Evolutionary conservation across 2,888 invertebrate species (phyloP).

Genomic region (Nymphalis polychloros): DNA sequence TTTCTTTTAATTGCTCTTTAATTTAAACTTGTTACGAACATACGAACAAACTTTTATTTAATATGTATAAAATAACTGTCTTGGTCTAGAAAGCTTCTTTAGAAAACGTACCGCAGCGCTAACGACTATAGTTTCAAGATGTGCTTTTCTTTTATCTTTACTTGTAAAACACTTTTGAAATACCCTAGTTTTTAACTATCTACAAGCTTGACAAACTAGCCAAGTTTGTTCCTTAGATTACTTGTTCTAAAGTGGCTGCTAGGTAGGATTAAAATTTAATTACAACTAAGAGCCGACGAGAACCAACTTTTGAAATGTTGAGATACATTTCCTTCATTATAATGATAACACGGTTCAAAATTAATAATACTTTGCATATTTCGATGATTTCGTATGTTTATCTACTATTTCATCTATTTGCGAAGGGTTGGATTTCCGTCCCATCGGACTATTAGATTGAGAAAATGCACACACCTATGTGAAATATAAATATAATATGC

Average conservation of each 20-base stretch:
- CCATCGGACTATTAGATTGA: no score
- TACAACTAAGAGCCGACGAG: constrained; percentile 36
- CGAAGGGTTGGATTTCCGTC: no score
- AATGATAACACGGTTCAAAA: constrained; percentile 19
- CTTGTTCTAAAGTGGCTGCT: constrained; percentile 24
- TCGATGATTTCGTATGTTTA: no score
- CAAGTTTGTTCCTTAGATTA: constrained; percentile 35
- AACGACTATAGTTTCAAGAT: constrained; percentile 33
- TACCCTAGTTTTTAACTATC: constrained; percentile 29
- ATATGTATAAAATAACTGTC: constrained; percentile 4
- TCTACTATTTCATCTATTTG: no score
- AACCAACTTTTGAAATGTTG: constrained; percentile 31
- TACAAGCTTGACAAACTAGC: constrained; percentile 32
- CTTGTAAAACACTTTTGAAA: constrained; percentile 31
- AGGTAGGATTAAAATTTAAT: constrained; percentile 45
- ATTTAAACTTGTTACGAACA: neutral
- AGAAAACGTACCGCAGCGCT: constrained; percentile 19
- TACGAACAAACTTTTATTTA: constrained; percentile 1
- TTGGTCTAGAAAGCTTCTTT: constrained; percentile 2
- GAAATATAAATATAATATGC: no score
- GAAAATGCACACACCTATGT: no score
- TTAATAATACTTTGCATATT: constrained; percentile 12
- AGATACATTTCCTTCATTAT: constrained; percentile 25
- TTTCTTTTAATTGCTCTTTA: neutral
- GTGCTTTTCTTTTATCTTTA: constrained; percentile 27